Evolutionary conservation across 2,797 vertebrate species (phyloP), one percentile per base, ranked within the genome.

Genomic region (Cephalopachus bancanus): DNA sequence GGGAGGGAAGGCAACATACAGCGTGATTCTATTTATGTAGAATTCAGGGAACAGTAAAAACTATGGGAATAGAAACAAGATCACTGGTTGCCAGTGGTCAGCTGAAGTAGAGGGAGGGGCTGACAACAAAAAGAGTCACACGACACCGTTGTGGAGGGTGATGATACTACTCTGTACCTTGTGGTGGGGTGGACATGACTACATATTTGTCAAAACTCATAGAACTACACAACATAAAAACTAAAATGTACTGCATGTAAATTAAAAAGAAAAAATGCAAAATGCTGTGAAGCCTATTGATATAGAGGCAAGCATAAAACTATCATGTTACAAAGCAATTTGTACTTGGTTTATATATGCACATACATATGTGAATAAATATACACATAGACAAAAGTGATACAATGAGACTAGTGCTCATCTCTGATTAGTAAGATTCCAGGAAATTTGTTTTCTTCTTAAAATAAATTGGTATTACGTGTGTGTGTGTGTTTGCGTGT

Each of bases 401-500:
- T 3, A 86, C n/a, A 87, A 24, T 3, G n/a, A 55, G n/a, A 92
- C 60, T 3, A 69, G 7, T 44, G 17, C 9, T 89, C 33, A 53
- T 71, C 44, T 96, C 55, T 83, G 60, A 89, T 51, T 69, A 60
- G 19, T 44, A 83, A 72, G 49, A 95, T 55, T 75, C 60, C 14
- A 75, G 60, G 33, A 95, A 92, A 69, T 81, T 5, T 72, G 53
- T 19, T 65, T 72, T 71, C 24, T 84, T 84, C 67, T 90, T 92
- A 80, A 57, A 90, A 80, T 85, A 67, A 92, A 84, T 26, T 83
- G 49, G 51, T 53, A 33, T 67, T 94, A 44, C 59, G 55, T 78
- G 22, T 59, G 44, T 44, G 44, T 44, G 44, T 44, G 44, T 44
- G 44, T 44, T 49, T 78, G 22, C 53, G 44, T 44, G 44, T 44